Conservation (phyloP, 2,888 invertebrate genomes). For the Cryptosula pallasiana region DNA sequence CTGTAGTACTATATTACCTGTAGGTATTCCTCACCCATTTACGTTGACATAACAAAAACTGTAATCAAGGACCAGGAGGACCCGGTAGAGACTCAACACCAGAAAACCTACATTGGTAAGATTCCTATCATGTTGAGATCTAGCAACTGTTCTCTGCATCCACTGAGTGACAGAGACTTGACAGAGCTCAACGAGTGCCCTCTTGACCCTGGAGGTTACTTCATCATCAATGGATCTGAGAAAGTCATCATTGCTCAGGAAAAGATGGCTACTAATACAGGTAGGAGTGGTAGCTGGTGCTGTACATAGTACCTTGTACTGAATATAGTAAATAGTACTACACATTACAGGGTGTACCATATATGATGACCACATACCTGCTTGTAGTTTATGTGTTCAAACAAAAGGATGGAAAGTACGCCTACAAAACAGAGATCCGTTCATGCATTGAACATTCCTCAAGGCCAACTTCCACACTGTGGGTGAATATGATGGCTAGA, state of each 20-base stretch:
- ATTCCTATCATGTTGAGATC: constrained; percentile 99
- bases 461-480: constrained; percentile 91
- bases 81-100: constrained; percentile 69
- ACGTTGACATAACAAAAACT: constrained; percentile 97
- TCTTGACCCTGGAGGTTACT: constrained; percentile 97
- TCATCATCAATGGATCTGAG: constrained; percentile 98
- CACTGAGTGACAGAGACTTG: constrained; percentile 94
- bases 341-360: too few species aligned
- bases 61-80: constrained; percentile 81
- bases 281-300: constrained; percentile 31
- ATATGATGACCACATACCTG: too few species aligned
- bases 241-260: constrained; percentile 98
- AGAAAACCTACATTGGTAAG: constrained; percentile 73
- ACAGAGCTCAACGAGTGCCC: constrained; percentile 99
- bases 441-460: constrained; percentile 85
- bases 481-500: constrained; percentile 99
- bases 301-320: too few species aligned
- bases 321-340: too few species aligned
- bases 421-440: constrained; percentile 95
- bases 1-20: too few species aligned
- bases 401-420: constrained; percentile 99
- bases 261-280: constrained; percentile 99
- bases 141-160: constrained; percentile 89
- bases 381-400: constrained; percentile 88
- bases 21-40: constrained; percentile 90